Base-by-base conservation (phyloP, 1,140 invertebrate genomes). In the Dufourea novaeangliae region DNA sequence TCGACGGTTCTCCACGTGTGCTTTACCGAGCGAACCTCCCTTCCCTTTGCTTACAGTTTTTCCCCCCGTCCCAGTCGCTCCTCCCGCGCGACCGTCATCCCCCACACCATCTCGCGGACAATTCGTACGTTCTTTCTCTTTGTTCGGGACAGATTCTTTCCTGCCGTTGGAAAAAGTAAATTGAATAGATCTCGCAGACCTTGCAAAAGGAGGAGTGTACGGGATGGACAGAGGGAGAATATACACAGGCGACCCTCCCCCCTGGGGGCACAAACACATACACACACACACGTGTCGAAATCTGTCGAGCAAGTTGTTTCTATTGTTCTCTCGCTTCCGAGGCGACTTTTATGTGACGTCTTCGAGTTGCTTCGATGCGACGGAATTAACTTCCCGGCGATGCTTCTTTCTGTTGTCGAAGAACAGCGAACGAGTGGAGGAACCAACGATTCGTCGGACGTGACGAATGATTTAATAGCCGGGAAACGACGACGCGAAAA, bases 101-200 rank as follows among this genome's bases (percentile, higher is more conserved):
- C 32, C 50, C 22, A 34, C 73, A 41, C 50, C 50, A 22, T 67
- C 74, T 66, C 59, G 70, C 57, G 80, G 73, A 64, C 78, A 61
- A 14, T 62, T 76, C 79, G 80, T 82, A 83, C 76, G 79, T 84
- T 79, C 57, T 27, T 79, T 79, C 22, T 79, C 85, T 88, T 89
- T 86, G 86, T 89, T 80, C n/a, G 69, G 46, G 20, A 63, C 27
- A 39, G 82, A 81, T 78, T 87, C 82, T 83, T 77, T 52, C 27
- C 52, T 79, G 80, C 29, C 29, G 64, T 63, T 73, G 67, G 73
- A 68, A 84, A 84, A 89, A 86, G 87, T 87, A 89, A 88, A 90
- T 89, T 86, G 86, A 90, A 90, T 88, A 87, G 83, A 87, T 89
- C 85, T 83, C 68, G 78, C 80, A 79, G 68, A 68, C 68, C 56